Evolutionary conservation across 2,888 invertebrate species (phyloP), one percentile per base, ranked within the genome.

Genomic region (Xanthia togata): DNA sequence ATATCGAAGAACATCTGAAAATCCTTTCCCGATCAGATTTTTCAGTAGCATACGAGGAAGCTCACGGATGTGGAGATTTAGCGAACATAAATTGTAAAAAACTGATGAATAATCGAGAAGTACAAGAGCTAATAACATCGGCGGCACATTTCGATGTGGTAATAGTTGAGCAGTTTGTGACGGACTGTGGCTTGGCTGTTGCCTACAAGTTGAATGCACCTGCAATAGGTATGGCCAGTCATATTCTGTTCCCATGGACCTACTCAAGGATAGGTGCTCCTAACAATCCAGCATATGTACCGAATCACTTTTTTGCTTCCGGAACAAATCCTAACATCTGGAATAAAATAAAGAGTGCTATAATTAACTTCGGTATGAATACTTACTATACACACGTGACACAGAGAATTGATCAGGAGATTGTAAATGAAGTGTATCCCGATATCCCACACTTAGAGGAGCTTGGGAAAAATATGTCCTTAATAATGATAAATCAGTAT

Each of bases 121-220:
- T 92, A 23, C 87, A 83, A 78, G 76, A 87, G 38, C 67, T 93
- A 17, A 84, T 91, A 80, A 71, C 88, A 31, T 91, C 92, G 0
- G 85, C 88, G 26, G 89, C 84, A 23, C 92, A 93, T 50, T 97
- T 97, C 78, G 97, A 98, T 88, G 81, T 97, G 31, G 91, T 97
- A 1, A 92, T 97, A 55, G 94, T 95, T 0, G 97, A 97, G 86
- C 94, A 96, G 78, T 97, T 97, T 84, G 96, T 95, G 70, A 95
- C 97, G 0, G 97, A 97, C 84, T 97, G 97, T 72, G 95, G 97
- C 75, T 90, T 97, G 82, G 97, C 96, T 2, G 90, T 97, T 70
- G 97, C 96, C 1, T 93, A 97, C 88, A 89, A 96, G 73, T 91
- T 97, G 81, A 91, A 96, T 76, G 94, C 96, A 20, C 97, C 97